Conservation (phyloP, 2,797 vertebrate species). For the Pygocentrus nattereri region DNA sequence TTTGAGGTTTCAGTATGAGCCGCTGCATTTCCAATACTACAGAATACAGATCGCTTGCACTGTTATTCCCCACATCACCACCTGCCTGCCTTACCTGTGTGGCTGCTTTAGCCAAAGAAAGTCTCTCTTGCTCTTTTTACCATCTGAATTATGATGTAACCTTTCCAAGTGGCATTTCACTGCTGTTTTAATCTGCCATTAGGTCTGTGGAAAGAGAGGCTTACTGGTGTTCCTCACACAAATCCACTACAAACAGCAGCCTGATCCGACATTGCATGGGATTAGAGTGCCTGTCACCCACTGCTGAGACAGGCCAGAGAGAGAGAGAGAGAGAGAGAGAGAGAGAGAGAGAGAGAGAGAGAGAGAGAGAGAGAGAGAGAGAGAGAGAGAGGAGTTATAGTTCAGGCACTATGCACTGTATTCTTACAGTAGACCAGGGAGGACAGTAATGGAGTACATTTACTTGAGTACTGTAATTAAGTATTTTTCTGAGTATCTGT, state of each 20-base stretch:
- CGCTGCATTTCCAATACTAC: too few relatives aligned
- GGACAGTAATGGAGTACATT: too few relatives aligned
- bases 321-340: neutral
- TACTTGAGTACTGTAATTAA: too few relatives aligned
- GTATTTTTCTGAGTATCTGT: too few relatives aligned
- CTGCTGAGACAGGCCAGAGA: neutral
- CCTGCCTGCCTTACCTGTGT: neutral
- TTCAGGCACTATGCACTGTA: too few relatives aligned
- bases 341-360: neutral
- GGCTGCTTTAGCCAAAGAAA: neutral
- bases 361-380: neutral
- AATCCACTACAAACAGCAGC: constrained; percentile 74
- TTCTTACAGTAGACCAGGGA: neutral
- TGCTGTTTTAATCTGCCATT: constrained; percentile 78
- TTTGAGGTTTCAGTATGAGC: neutral
- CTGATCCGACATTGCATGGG: neutral
- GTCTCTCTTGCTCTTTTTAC: neutral
- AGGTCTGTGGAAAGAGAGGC: constrained; percentile 72
- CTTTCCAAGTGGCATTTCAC: constrained; percentile 28
- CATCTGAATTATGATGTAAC: constrained; percentile 21
- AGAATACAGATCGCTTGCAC: neutral
- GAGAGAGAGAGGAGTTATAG: neutral
- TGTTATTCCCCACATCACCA: neutral
- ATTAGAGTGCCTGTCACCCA: neutral
- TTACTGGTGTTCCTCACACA: constrained; percentile 80